Conservation (phyloP, 1,140 invertebrate genomes). For the Melitaea cinxia region DNA sequence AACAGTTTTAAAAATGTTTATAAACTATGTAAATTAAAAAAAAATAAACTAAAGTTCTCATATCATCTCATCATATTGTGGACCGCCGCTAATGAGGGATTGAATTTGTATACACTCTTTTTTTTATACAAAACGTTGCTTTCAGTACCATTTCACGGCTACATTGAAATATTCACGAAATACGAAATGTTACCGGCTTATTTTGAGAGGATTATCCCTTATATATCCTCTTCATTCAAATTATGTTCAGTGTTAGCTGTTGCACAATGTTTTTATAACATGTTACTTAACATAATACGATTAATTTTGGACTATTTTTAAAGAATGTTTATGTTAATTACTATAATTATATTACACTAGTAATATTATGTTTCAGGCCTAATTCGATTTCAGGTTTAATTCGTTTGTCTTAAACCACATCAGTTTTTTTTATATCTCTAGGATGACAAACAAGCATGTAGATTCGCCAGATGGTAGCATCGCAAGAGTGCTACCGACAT, state of each 20-base stretch:
- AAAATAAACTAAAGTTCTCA: not conserved
- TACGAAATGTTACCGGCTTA: not conserved
- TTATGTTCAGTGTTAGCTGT: not conserved
- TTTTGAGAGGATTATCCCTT: not conserved
- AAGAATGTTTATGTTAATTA: no score
- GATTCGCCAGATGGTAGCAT: no score
- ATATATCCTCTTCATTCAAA: not conserved
- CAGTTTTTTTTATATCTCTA: no score
- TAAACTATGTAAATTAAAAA: not conserved
- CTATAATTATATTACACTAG: no score
- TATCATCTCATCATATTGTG: not conserved
- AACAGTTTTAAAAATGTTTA: no score
- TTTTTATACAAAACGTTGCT: not conserved
- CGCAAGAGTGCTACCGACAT: no score
- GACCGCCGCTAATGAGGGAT: not conserved
- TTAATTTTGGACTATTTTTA: no score
- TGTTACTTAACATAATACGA: no score
- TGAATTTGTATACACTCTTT: not conserved
- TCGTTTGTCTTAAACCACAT: no score
- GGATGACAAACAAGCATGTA: no score
- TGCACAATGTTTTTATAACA: not conserved
- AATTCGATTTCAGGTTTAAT: no score
- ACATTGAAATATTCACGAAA: constrained; percentile 6
- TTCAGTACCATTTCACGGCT: not conserved
- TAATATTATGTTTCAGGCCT: no score